Percentiles rank a stretch among this genome's conserved stretches.
Conservation (phyloP, 2,113 vertebrate species). For the Myotis lucifugus region DNA sequence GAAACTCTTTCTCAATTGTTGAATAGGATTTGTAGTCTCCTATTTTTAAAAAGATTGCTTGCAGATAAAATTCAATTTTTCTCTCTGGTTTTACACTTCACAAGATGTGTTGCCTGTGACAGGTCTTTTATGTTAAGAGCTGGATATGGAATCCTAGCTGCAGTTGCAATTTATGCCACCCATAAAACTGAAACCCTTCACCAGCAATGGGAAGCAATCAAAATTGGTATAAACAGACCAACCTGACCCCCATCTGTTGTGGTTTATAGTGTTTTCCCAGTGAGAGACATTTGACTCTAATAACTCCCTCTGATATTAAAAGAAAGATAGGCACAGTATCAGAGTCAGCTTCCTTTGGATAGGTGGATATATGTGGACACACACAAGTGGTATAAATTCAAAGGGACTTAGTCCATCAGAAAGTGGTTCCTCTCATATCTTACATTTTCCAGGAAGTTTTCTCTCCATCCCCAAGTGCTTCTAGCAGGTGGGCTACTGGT, state of each 20-base stretch:
- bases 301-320: slow-evolving; percentile 37
- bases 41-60: slow-evolving; percentile 66
- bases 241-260: slow-evolving; percentile 66
- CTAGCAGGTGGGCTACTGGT: background rate
- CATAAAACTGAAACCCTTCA: slow-evolving; percentile 66
- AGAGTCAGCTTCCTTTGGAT: background rate
- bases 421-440: background rate
- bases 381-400: background rate
- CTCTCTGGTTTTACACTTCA: slow-evolving; percentile 47
- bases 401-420: background rate
- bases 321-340: background rate
- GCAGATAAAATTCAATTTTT: slow-evolving; percentile 65
- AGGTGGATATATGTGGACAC: background rate
- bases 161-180: slow-evolving; percentile 54
- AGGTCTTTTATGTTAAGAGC: slow-evolving; percentile 71
- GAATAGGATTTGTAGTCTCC: slow-evolving; percentile 48
- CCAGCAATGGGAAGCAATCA: slow-evolving; percentile 60
- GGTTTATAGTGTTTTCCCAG: slow-evolving; percentile 52
- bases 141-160: slow-evolving; percentile 46
- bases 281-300: slow-evolving; percentile 24
- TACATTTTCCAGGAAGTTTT: no score
- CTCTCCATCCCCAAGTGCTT: no score
- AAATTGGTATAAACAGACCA: slow-evolving; percentile 64
- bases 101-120: slow-evolving; percentile 68
- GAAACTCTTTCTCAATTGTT: slow-evolving; percentile 35